Evolutionary conservation across 37 sponge, comb jelly and placozoan species (phyloP), one percentile per base, ranked within the genome.

Genomic region (Axinella damicornis): DNA sequence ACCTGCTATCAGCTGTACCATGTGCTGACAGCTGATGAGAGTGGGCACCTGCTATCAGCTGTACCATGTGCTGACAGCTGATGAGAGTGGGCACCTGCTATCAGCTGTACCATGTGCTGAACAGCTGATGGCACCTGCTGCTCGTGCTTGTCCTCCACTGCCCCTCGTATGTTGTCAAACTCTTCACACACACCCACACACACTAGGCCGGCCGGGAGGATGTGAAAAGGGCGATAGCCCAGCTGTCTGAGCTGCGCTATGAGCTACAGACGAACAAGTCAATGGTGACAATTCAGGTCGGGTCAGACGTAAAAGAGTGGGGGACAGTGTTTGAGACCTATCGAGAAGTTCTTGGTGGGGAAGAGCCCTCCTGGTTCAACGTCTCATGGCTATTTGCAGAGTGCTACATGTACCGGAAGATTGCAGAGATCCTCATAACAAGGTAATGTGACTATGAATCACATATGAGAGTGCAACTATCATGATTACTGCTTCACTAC

Each of bases 351-450:
- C 78, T 79, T 34, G 53, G 73, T 17, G 89, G 82, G 22, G 66
- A 60, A 18, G 78, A 83, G 6, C 96, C 94, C 18, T 58, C 74
- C 25, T 97, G 99, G 99, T 97, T 90, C 71, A 32, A 73, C 4
- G 89, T 92, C 31, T 93, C 99, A 2, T 99, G 99, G 99, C 88
- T 99, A 46, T 95, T 89, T 73, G 88, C 94, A 0, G 99, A 99
- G 84, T 99, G 99, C 63, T 99, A 80, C 90, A 91, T 99, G 98
- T 99, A 99, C 86, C 64, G 99, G 35, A 91, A 84, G 70, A 87
- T 97, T 32, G 58, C 54, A 2, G 93, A 94, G 24, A 66, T 87
- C 30, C 28, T 90, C 20, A 38, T 76, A 46, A 84, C 57, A 2
- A 88, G 93, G 93, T 81, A 30, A 75, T 73, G 62, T 0, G 55